Conservation (phyloP, 92 coral and sea anemone species). For the Porites divaricata region DNA sequence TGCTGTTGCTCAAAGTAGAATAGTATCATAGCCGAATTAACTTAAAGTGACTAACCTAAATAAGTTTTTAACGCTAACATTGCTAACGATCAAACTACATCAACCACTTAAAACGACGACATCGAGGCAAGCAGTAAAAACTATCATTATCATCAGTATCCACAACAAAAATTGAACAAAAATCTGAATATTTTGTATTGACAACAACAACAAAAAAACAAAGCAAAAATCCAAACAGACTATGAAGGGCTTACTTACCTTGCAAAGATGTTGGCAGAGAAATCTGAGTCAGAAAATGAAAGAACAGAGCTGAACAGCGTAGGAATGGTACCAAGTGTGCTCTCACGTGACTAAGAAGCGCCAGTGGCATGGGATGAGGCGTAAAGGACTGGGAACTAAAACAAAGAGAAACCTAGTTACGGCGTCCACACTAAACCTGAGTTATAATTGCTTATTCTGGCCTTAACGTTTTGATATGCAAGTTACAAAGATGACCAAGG, state of each 20-base stretch:
- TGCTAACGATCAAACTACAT: too few species aligned
- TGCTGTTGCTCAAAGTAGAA: too few species aligned
- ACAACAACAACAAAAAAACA: background rate
- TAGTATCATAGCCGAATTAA: too few species aligned
- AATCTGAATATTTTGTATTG: too few species aligned
- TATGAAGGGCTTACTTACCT: background rate
- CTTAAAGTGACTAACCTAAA: too few species aligned
- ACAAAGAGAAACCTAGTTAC: background rate
- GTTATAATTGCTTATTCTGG: background rate
- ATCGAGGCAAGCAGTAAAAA: too few species aligned
- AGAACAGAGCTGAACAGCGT: constrained; percentile 93
- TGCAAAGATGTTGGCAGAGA: constrained; percentile 77
- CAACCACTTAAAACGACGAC: too few species aligned
- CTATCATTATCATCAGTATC: too few species aligned
- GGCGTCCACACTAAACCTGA: background rate
- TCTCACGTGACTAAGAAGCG: constrained; percentile 69
- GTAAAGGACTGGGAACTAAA: constrained; percentile 59
- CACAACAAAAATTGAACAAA: too few species aligned
- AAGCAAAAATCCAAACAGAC: background rate
- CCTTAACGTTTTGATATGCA: too few species aligned
- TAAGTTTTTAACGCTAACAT: too few species aligned
- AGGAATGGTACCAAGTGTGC: constrained; percentile 89
- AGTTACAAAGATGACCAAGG: too few species aligned
- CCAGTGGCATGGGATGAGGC: constrained; percentile 80
- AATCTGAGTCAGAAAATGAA: constrained; percentile 89